phyloP scores from a whole-genome alignment of 2,113 vertebrate species.

The Heteronetta atricapilla region DNA sequence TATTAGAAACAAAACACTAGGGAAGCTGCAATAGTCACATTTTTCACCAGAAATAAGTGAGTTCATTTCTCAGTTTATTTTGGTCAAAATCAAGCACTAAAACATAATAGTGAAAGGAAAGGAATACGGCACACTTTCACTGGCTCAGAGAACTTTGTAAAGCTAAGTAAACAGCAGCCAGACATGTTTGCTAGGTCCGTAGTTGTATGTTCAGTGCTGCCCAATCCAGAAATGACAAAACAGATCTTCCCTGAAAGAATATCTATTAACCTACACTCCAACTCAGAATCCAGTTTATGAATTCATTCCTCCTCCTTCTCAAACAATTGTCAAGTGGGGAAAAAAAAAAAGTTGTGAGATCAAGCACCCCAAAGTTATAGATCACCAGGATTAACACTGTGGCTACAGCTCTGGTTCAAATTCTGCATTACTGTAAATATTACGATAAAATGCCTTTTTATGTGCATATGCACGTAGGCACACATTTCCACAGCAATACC shows the following conservation, averaged over 20 bases:
- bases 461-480: neutral
- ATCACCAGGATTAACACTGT: neutral
- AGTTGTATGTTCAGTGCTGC: neutral
- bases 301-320: neutral
- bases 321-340: neutral
- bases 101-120: neutral
- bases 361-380: neutral
- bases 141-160: neutral
- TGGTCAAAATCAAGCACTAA: neutral
- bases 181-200: neutral
- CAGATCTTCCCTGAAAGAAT: neutral
- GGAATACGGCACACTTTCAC: neutral
- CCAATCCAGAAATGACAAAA: neutral
- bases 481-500: neutral
- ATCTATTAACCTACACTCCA: neutral
- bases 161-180: neutral
- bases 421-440: neutral
- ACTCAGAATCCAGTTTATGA: neutral
- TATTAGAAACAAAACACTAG: neutral
- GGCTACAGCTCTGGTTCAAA: neutral
- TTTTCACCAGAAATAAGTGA: neutral
- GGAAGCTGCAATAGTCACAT: neutral
- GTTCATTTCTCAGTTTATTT: neutral
- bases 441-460: neutral
- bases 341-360: neutral